Base-by-base conservation (phyloP, 2,888 invertebrate species). In the Acronicta alni region DNA sequence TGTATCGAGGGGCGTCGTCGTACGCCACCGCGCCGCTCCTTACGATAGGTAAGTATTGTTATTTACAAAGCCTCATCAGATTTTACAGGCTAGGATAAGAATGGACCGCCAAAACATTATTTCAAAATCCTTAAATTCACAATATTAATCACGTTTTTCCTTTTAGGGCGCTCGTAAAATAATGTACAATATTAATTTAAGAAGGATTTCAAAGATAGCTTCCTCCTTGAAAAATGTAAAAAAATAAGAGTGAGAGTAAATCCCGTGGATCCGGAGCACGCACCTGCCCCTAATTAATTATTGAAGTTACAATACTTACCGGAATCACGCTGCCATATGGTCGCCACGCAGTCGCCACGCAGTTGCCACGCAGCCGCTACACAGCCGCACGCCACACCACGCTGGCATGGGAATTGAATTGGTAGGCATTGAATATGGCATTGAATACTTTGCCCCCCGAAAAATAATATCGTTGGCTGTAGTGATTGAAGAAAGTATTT, bases 231-330 rank as follows among this genome's bases (percentile, higher is more conserved):
- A 67, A 57, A 70, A 52, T 57, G 9, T 37, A 48, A 64, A 62
- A 69, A 35, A 70, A 64, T 23, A 37, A n/a, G 46, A 66, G 42
- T 55, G 35, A 37, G 70, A 69, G 49, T 41, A 64, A 70, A 70
- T 70, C 66, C 57, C 57, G 48, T 35, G 45, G 38, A 57, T 52
- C 41, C 37, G 35, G 65, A 16, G 71, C 74, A 75, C 70, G 76
- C 72, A 60, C 66, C 62, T 63, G 65, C 65, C 67, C 65, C 69
- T 81, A 72, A 80, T 85, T 85, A 84, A 85, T 84, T 85, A 85
- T 85, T 83, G 75, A 84, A 76, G 78, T 79, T 81, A 83, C 85
- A 79, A 80, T n/a, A 80, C 75, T 73, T 70, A 72, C 77, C 75
- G 72, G 75, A 73, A 68, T 63, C 65, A 46, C 57, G 15, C 45